These are phyloP conservation scores for Columba guinea DNA, from an alignment of 2,797 vertebrate species.

Conservation along the genomic window DNA sequence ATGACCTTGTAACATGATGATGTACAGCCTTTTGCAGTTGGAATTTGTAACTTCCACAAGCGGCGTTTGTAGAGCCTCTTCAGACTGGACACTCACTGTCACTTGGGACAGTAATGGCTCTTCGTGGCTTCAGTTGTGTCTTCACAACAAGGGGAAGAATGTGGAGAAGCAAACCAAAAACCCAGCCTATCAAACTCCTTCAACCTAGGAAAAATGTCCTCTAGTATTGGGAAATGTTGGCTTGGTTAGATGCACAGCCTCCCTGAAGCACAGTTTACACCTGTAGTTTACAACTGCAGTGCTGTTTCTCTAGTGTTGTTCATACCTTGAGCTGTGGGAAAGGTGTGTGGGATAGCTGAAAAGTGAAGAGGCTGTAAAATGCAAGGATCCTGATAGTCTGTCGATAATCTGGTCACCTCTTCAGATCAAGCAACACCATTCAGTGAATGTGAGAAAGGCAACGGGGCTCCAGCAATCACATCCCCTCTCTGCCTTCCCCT, in stretches of 20 bases:
- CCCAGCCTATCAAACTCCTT: not conserved
- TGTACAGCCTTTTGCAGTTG: not conserved
- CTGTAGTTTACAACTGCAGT: not conserved
- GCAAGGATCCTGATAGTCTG: not conserved
- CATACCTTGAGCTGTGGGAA: not conserved
- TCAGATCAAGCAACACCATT: not conserved
- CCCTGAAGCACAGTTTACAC: not conserved
- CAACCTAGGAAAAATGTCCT: not conserved
- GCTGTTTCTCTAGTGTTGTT: not conserved
- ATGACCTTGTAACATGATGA: not conserved
- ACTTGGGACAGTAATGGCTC: not conserved
- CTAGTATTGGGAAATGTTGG: not conserved
- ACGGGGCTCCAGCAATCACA: not conserved
- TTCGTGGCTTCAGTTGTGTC: not conserved
- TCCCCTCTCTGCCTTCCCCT: accelerated
- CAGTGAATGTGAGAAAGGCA: not conserved
- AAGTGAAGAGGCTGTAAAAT: not conserved
- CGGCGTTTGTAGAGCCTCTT: not conserved
- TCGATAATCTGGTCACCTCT: not conserved
- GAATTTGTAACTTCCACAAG: not conserved
- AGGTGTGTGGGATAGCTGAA: not conserved
- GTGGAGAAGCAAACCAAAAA: not conserved
- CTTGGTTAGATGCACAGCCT: not conserved
- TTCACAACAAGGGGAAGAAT: not conserved
- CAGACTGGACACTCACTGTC: not conserved